phyloP scores from a whole-genome alignment of 2,797 vertebrate genomes.

The Hyperoplus immaculatus region DNA sequence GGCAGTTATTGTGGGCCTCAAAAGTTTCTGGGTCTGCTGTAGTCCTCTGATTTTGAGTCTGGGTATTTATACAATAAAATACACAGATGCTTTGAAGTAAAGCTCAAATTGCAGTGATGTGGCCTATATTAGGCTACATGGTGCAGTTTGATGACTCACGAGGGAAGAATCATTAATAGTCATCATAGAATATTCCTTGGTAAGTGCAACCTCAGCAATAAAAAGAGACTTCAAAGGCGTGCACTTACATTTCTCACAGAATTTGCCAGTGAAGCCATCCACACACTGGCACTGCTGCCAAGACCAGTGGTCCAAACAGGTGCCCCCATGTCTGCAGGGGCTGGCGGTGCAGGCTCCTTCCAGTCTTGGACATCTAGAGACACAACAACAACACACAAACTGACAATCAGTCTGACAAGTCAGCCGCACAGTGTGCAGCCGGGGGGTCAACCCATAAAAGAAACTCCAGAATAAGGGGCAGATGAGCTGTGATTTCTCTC shows the following conservation, averaged over 20 bases:
- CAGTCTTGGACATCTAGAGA: slow-evolving; percentile 92
- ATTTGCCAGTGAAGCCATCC: slow-evolving; percentile 93
- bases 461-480: slow-evolving; percentile 41
- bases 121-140: slow-evolving; percentile 48
- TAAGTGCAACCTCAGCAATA: slow-evolving; percentile 57
- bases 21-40: slow-evolving; percentile 16
- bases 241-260: slow-evolving; percentile 96
- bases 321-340: slow-evolving; percentile 94
- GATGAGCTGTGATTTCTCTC: slow-evolving; percentile 73
- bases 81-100: slow-evolving; percentile 50
- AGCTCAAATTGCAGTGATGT: slow-evolving; percentile 29
- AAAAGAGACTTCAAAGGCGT: slow-evolving; percentile 47
- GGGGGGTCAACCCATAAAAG: slow-evolving; percentile 44
- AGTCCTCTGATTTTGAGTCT: slow-evolving; percentile 26
- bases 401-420: slow-evolving; percentile 66
- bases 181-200: slow-evolving; percentile 54
- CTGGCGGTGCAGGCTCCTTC: slow-evolving; percentile 91
- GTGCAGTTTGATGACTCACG: slow-evolving; percentile 59
- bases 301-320: slow-evolving; percentile 95
- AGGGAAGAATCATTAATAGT: slow-evolving; percentile 67
- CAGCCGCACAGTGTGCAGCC: slow-evolving; percentile 40
- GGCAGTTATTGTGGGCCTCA: slow-evolving; percentile 13
- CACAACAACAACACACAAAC: slow-evolving; percentile 56
- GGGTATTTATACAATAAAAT: slow-evolving; percentile 42
- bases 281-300: slow-evolving; percentile 96